Evolutionary conservation across 2,113 vertebrate species (phyloP), one percentile per base, ranked within the genome.

Genomic region (Perca schrenkii): DNA sequence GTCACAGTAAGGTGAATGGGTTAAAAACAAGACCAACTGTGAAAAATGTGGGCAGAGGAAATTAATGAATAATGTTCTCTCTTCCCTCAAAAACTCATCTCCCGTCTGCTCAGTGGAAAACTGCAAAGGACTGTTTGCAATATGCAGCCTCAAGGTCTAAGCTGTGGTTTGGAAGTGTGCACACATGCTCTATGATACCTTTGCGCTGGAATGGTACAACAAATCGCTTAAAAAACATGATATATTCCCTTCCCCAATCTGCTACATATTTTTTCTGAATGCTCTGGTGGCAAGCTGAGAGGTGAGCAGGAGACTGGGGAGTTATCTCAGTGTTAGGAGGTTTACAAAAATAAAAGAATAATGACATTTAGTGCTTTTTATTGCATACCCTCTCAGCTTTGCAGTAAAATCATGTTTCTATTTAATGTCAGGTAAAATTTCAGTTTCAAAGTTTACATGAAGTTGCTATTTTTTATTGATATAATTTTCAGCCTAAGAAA

Each of bases 221-320:
- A 82, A 77, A 82, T 83, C 64, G 72, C 72, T 77, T 68, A 43
- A 68, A 79, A 81, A 79, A 69, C 49, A 83, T 74, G 49, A 86
- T 53, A 60, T 56, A 77, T 69, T 84, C 56, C n/a, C 21, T 46
- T 52, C 64, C 47, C 46, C 21, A 21, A 22, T 49, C 60, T n/a
- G 22, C 31, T 25, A 47, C 68, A 64, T 54, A 11, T 77, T 70
- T 70, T 60, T 60, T 31, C 19, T 56, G 22, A 89, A 77, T 25
- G 40, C 47, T 83, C 68, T 13, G 14, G 66, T 79, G 72, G 54
- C 72, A 82, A 64, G 21, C 65, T 69, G 64, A 80, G 63, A 80
- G 28, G 70, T 64, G 53, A 79, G 77, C 31, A 54, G 56, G 76
- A 72, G 52, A 67, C 25, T 19, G 31, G 28, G 10, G 63, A 69